Evolutionary conservation across 2,888 invertebrate genomes (phyloP), one percentile per base, ranked within the genome.

Genomic region (Meganola albula): DNA sequence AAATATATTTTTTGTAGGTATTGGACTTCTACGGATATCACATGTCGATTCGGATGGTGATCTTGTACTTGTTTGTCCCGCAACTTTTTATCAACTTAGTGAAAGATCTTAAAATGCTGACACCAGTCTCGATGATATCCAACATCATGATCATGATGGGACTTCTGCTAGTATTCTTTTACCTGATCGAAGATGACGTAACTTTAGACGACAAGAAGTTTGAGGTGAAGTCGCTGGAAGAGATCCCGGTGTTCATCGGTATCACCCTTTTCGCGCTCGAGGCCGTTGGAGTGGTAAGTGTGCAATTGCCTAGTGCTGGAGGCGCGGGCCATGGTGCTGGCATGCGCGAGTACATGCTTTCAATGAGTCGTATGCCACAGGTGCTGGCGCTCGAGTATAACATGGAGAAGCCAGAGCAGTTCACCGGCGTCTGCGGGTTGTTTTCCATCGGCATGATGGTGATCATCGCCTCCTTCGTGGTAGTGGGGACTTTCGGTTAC

Each of bases 361-460:
- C 3, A n/a, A 7, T 12, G 8, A 9, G 2, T 23, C 4, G 9
- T 9, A 16, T 20, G 4, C 7, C 25, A 10, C 57, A 96, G 95
- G 91, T 97, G 11, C 87, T 97, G 68, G 96, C 98, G 0, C 72
- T 98, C 48, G 96, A 98, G 73, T 97, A 97, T 69, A 94, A 95
- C 66, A 96, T 98, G 96, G 92, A 92, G 59, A 85, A 90, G 0
- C 96, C 97, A 0, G 88, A 90, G 51, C 84, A 88, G 10, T 97
- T 98, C 74, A 90, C 90, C 0, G 92, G 92, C 0, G 63, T 84
- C 2, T 90, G 84, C 33, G 97, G 97, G 0, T 92, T 97, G 0
- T 84, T 98, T 12, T 96, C 95, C 61, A 83, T 90, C 45, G 86
- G 91, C 7, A 96, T 98, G 94, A 41, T 87, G 0, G 65, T 90